Evolutionary conservation across 2,797 vertebrate genomes (phyloP), one percentile per base, ranked within the genome.

Genomic region (Sebastes taczanowskii): DNA sequence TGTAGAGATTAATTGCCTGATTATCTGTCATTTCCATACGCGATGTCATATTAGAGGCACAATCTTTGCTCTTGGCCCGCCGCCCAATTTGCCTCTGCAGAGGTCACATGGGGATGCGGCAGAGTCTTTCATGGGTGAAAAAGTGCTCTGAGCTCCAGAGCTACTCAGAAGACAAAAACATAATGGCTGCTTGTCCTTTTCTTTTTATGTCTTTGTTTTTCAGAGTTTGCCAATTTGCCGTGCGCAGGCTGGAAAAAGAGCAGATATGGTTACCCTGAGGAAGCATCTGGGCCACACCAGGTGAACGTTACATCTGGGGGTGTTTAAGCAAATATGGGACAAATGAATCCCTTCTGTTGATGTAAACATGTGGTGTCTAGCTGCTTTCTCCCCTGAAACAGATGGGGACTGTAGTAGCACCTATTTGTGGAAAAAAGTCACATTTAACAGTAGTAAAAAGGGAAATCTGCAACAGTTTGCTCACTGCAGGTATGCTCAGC

Each of bases 251-350:
- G 86, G 25, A 76, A 93, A 90, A 29, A 20, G 82, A 73, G 86
- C 89, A 71, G 94, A 93, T 85, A 88, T 93, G 0, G 42, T 92
- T 76, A 93, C 85, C 86, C 90, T 94, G 32, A 89, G 82, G 69
- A 94, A 92, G 83, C 90, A 95, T 74, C 90, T 96, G 3, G 56
- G 46, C 22, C 88, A 58, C 2, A 94, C 94, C 81, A 93, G 95
- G 96, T 97, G 89, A 94, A 93, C 84, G 23, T 82, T 35, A 70
- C 71, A 71, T 63, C 74, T 68, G 59, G 46, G 56, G 60, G n/a
- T 82, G 62, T 66, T 78, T 8, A 20, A 59, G 35, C 56, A 78
- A 75, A 81, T 49, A 58, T 46, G 61, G 70, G 34, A 56, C 71
- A 56, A 72, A 46, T 64, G 7, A 71, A 60, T 68, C 32, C 27